Percentiles rank a stretch among this genome's conserved stretches.
Evolutionary conservation across 2,113 vertebrate species (phyloP).

Genomic region (Lota lota): DNA sequence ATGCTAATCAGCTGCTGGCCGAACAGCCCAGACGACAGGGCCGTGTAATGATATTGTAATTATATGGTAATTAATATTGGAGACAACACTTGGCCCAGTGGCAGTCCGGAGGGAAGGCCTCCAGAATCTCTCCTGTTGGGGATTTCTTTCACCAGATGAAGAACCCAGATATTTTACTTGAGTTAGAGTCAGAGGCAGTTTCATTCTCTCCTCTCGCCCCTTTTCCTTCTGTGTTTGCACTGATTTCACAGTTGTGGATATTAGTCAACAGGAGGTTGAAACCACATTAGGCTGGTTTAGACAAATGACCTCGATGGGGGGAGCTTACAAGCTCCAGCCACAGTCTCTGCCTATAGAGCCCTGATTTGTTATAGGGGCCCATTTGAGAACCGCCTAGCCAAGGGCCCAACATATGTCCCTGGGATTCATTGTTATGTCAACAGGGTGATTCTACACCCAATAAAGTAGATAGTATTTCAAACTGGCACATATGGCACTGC

Average conservation of each 20-base stretch:
- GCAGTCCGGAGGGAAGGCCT: conserved; percentile 26
- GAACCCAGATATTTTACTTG: conserved; percentile 42
- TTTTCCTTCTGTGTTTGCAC: conserved; percentile 11
- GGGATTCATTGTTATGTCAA: conserved; percentile 29
- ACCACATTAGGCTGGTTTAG: conserved; percentile 1
- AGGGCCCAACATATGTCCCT: conserved; percentile 29
- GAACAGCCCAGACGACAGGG: conserved; percentile 32
- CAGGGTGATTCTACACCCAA: conserved; percentile 20
- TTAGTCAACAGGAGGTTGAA: not conserved
- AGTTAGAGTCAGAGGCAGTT: not conserved
- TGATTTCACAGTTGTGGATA: conserved; percentile 29
- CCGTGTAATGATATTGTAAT: conserved; percentile 70
- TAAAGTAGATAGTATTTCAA: conserved; percentile 38
- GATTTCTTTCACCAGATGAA: conserved; percentile 36
- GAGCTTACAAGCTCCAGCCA: not conserved
- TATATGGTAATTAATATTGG: conserved; percentile 63
- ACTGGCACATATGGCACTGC: conserved; percentile 61
- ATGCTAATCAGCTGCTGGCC: conserved; percentile 41
- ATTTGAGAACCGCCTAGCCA: not conserved
- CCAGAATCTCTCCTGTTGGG: not conserved
- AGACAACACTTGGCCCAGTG: conserved; percentile 36
- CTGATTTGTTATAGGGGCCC: conserved; percentile 15
- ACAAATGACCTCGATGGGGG: conserved; percentile 2
- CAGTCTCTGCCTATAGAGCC: not conserved
- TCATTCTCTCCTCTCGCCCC: not conserved